Evolutionary conservation across 2,797 vertebrate species (phyloP).

Genomic region (Pelochelys cantorii): DNA sequence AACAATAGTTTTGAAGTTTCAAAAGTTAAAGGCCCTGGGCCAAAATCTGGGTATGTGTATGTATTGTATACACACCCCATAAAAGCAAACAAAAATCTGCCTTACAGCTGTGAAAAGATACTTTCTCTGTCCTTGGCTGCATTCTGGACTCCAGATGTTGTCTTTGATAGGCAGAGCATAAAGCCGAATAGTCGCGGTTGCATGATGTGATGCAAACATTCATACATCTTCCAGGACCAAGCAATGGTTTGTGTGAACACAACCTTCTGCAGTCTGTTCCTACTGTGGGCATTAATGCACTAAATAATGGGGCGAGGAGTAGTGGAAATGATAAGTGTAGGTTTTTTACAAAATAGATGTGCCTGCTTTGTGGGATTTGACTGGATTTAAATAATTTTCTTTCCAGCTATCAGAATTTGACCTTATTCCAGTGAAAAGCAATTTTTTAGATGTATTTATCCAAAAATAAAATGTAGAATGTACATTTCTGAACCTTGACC

Average conservation of each 20-base stretch:
- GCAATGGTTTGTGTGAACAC: background rate
- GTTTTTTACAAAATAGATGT: background rate
- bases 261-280: background rate
- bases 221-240: background rate
- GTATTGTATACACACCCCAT: background rate
- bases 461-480: background rate
- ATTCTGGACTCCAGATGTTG: accelerated
- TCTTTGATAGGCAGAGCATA: background rate
- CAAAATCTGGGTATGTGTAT: background rate
- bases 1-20: background rate
- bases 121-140: background rate
- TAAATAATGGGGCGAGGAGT: background rate
- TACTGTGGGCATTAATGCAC: background rate
- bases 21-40: background rate
- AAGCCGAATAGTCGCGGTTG: background rate
- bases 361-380: background rate
- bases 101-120: background rate
- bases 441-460: background rate
- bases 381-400: background rate
- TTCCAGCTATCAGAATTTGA: background rate
- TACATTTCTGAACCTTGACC: no score
- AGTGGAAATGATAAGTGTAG: background rate
- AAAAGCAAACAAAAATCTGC: background rate
- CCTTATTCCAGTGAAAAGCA: background rate
- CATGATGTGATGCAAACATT: accelerated